Evolutionary conservation across 2,888 invertebrate species (phyloP).

Genomic region (Drosophila fulvimacula): DNA sequence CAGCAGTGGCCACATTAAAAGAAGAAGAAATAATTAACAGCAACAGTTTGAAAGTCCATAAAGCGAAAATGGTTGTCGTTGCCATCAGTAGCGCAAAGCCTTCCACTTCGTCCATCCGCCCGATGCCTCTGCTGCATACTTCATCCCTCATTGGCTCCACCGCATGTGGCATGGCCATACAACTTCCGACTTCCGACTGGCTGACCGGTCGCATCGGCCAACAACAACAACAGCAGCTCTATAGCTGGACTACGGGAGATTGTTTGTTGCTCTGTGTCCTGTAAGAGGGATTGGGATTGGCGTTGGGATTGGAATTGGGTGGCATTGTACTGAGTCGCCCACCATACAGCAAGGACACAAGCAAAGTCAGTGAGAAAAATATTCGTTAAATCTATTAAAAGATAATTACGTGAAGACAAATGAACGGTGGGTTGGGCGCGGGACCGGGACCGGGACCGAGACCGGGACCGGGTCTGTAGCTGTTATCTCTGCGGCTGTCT

Average conservation of each 20-base stretch:
- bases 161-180: constrained; percentile 78
- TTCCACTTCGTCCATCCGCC: background rate
- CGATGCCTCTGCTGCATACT: constrained; percentile 5
- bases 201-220: constrained; percentile 40
- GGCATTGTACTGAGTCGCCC: constrained; percentile 16
- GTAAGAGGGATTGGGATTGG: constrained; percentile 14
- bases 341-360: constrained; percentile 43
- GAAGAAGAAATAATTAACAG: constrained; percentile 80
- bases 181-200: constrained; percentile 76
- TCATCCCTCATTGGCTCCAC: constrained; percentile 43
- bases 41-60: constrained; percentile 80
- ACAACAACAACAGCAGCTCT: constrained; percentile 34
- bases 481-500: constrained; percentile 39
- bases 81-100: constrained; percentile 41
- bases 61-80: constrained; percentile 69
- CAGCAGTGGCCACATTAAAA: constrained; percentile 75
- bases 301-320: constrained; percentile 3
- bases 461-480: background rate
- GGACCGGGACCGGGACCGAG: background rate
- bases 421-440: constrained; percentile 52
- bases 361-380: constrained; percentile 75
- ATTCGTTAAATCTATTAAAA: constrained; percentile 80
- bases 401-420: constrained; percentile 81
- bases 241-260: constrained; percentile 26
- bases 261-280: constrained; percentile 30